These are phyloP conservation scores for Menidia menidia DNA, from an alignment of 2,797 vertebrate species.

Conservation along the genomic window DNA sequence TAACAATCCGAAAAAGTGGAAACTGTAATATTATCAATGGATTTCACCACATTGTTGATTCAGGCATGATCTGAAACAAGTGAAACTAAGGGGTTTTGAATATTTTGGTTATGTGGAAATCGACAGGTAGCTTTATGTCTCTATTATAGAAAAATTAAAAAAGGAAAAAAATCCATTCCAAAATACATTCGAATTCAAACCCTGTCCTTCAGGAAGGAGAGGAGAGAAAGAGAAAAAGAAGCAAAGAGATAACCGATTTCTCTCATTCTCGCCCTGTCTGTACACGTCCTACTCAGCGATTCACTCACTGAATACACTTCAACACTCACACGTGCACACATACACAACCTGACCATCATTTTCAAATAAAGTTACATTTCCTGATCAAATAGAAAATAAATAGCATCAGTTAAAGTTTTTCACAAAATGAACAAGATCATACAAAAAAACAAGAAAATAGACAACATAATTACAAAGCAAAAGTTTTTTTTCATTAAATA, in stretches of 20 bases:
- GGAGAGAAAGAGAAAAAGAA: slow-evolving; percentile 67
- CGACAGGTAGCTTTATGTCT: slow-evolving; percentile 62
- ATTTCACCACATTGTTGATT: slow-evolving; percentile 55
- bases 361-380: slow-evolving; percentile 76
- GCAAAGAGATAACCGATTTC: slow-evolving; percentile 44
- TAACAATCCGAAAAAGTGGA: background rate
- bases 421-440: slow-evolving; percentile 76
- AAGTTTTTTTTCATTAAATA: slow-evolving; percentile 71
- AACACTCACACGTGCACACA: slow-evolving; percentile 34
- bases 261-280: slow-evolving; percentile 60
- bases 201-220: slow-evolving; percentile 71
- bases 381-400: slow-evolving; percentile 81
- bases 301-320: slow-evolving; percentile 47
- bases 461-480: slow-evolving; percentile 73
- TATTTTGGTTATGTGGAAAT: slow-evolving; percentile 65
- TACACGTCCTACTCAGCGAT: slow-evolving; percentile 44
- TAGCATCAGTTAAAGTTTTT: slow-evolving; percentile 73
- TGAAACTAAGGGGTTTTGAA: slow-evolving; percentile 43
- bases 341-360: slow-evolving; percentile 70
- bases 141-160: slow-evolving; percentile 53
- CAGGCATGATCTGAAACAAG: slow-evolving; percentile 42
- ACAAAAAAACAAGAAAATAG: slow-evolving; percentile 60
- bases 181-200: slow-evolving; percentile 80
- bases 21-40: background rate
- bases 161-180: slow-evolving; percentile 69